phyloP scores from a whole-genome alignment of 2,797 vertebrate species.

The Rhabdophis nuchalis region DNA sequence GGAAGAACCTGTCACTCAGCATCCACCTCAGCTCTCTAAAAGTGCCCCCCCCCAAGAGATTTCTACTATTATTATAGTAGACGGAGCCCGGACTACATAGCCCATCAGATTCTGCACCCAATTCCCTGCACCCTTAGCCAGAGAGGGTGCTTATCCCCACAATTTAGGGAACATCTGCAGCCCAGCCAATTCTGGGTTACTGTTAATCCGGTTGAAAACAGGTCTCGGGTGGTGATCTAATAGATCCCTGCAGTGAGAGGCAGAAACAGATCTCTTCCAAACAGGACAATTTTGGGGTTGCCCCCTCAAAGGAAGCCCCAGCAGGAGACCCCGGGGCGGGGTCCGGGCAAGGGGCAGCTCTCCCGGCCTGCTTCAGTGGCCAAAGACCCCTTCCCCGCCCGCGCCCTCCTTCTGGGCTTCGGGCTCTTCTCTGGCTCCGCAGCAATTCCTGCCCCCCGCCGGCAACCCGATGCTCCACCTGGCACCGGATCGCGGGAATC shows the following conservation, averaged over 20 bases:
- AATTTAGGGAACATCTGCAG: background rate
- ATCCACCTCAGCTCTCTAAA: background rate
- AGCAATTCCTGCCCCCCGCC: no score
- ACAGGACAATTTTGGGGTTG: background rate
- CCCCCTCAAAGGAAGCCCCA: background rate
- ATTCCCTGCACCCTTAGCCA: background rate
- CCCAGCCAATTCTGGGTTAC: background rate
- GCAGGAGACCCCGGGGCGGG: background rate
- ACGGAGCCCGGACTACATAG: rapidly evolving
- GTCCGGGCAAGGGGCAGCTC: background rate
- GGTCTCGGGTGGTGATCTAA: background rate
- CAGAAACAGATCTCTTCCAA: background rate
- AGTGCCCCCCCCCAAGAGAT: background rate
- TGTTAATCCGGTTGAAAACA: background rate
- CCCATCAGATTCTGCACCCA: background rate
- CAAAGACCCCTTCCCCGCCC: background rate
- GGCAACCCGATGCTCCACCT: background rate
- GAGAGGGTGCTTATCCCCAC: background rate
- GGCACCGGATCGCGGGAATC: background rate
- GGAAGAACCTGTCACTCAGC: background rate
- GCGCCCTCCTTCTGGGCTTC: background rate
- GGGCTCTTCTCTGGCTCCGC: background rate
- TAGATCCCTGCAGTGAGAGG: background rate
- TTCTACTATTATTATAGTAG: background rate
- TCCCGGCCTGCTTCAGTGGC: background rate